Base-by-base conservation (phyloP, 2,888 invertebrate genomes). In the Candidula unifasciata region DNA sequence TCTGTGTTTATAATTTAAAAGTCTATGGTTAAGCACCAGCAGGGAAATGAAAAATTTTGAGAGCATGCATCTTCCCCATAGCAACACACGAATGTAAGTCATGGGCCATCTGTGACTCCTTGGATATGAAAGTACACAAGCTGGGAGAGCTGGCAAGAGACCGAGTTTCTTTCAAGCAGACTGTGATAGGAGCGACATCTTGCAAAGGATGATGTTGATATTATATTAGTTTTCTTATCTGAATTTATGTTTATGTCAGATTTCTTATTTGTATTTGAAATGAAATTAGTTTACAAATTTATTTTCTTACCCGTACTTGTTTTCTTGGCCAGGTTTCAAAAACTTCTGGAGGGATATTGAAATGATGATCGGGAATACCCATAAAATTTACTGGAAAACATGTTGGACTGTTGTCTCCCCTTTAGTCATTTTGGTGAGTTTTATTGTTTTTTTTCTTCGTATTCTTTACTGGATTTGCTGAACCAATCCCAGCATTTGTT, bases 321-420 rank as follows among this genome's bases (percentile, higher is more conserved):
- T 21, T 44, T 76, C 57, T n/a, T 74, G 86, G 87, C 13, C 88
- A 93, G 93, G 92, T 35, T 92, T 90, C 86, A 89, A 91, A 30
- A 87, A 89, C 73, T 93, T 93, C 86, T 87, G 91, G 60, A 89
- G 90, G 44, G 93, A 93, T 87, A 92, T 93, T 77, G 86, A 90
- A 60, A 87, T 91, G 88, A 93, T 93, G 93, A 80, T 93, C 54
- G 93, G 93, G 44, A 86, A 85, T 27, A 89, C 89, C 82, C 92
- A 93, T 27, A 91, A 89, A 73, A 88, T 91, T 35, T 93, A 91
- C 87, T 93, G 93, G 93, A 90, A 90, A 86, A 86, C 91, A 37
- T 91, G 91, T 81, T 93, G 93, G 93, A 90, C 89, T 76, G 89
- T 88, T 77, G 69, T 93, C 3, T 90, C 93, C 3, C 93, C 93